phyloP scores from a whole-genome alignment of 2,888 invertebrate genomes.

The Margaritifera margaritifera region DNA sequence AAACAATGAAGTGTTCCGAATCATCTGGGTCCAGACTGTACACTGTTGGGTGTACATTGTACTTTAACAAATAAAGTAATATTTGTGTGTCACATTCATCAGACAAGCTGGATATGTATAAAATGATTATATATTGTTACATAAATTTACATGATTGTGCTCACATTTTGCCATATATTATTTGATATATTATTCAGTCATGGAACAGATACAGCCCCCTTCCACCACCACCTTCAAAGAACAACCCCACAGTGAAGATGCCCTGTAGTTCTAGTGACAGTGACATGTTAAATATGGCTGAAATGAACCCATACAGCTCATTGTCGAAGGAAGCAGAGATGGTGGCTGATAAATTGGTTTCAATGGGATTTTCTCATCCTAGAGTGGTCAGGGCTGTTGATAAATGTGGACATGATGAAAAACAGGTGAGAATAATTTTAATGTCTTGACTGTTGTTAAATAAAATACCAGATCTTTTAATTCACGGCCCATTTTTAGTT shows the following conservation, averaged over 20 bases:
- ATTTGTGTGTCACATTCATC: too few relatives aligned
- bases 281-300: conserved; percentile 20
- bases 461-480: not conserved
- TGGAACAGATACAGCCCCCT: conserved; percentile 60
- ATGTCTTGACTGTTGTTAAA: not conserved
- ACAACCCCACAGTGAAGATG: conserved; percentile 32
- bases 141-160: too few relatives aligned
- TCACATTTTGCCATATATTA: not conserved
- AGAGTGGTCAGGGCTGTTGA: conserved; percentile 87
- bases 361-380: conserved; percentile 90
- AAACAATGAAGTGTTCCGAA: too few relatives aligned
- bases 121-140: too few relatives aligned
- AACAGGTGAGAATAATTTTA: conserved; percentile 79
- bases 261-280: conserved; percentile 29
- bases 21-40: too few relatives aligned
- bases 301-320: conserved; percentile 60
- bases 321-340: conserved; percentile 78
- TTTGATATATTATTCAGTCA: conserved; percentile 38
- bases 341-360: conserved; percentile 83
- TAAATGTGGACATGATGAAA: conserved; percentile 86
- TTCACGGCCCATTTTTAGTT: too few relatives aligned
- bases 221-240: conserved; percentile 31
- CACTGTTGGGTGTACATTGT: too few relatives aligned
- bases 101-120: too few relatives aligned
- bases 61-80: too few relatives aligned